Evolutionary conservation across 2,113 vertebrate genomes (phyloP).

Genomic region (Microtus richardsoni): DNA sequence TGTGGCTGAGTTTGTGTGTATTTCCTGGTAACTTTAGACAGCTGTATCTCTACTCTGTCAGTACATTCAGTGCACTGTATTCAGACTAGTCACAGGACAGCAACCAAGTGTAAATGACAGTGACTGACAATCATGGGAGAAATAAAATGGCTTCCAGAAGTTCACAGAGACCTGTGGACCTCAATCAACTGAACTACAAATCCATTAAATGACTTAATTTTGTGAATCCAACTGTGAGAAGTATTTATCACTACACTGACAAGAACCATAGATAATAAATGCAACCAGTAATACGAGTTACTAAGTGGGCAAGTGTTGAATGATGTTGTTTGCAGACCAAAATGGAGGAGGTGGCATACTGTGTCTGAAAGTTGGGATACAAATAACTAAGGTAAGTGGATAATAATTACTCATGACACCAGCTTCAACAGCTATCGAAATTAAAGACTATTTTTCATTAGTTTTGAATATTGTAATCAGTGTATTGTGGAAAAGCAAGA

Average conservation of each 20-base stretch:
- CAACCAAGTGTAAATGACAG: constrained; percentile 86
- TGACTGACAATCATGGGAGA: constrained; percentile 85
- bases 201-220: constrained; percentile 88
- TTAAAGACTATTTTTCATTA: not conserved
- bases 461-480: not conserved
- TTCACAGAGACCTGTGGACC: constrained; percentile 78
- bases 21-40: not conserved
- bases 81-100: constrained; percentile 78
- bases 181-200: constrained; percentile 85
- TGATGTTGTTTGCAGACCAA: constrained; percentile 17
- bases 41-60: not conserved
- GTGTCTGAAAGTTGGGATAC: not conserved
- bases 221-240: constrained; percentile 83
- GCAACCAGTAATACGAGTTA: not conserved
- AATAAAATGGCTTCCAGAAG: constrained; percentile 83
- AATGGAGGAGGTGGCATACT: not conserved
- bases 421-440: not conserved
- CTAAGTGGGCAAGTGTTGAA: constrained; percentile 23
- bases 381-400: not conserved
- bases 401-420: not conserved
- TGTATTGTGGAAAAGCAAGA: not conserved
- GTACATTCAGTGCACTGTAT: constrained; percentile 77
- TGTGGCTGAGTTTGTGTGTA: not conserved
- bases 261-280: constrained; percentile 70
- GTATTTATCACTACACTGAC: constrained; percentile 75